Percentiles rank a stretch among this genome's conserved stretches.
Conservation (phyloP, 2,113 vertebrate genomes). For the Paracanthobrama guichenoti region DNA sequence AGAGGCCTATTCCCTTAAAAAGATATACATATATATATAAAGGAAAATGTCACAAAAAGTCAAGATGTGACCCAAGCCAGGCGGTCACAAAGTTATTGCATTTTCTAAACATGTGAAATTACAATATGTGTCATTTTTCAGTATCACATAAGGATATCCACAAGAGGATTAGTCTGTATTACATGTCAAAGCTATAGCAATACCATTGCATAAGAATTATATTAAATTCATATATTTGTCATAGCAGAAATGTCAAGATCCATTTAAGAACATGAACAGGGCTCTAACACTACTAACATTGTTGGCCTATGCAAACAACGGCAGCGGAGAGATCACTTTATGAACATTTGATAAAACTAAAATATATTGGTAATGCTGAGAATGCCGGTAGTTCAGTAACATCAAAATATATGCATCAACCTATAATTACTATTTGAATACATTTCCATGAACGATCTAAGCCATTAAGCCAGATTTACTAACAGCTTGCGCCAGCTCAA, state of each 20-base stretch:
- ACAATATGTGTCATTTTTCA: conserved; percentile 29
- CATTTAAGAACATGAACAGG: conserved; percentile 33
- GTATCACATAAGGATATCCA: conserved; percentile 21
- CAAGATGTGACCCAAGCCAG: not conserved
- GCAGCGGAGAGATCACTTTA: not conserved
- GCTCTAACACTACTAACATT: not conserved
- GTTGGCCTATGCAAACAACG: not conserved
- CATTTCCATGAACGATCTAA: not conserved
- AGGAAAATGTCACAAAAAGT: conserved; percentile 40
- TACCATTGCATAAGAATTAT: not conserved
- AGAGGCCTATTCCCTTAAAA: not conserved
- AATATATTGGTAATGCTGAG: not conserved
- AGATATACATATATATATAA: not conserved
- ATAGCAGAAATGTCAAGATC: conserved; percentile 12
- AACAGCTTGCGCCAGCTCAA: too few relatives aligned
- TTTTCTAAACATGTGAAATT: conserved; percentile 34
- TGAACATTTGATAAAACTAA: not conserved
- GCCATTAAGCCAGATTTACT: not conserved
- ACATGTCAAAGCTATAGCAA: conserved; percentile 12
- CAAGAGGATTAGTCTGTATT: conserved; percentile 24
- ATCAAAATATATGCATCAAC: not conserved
- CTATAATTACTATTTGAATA: not conserved
- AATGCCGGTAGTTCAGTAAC: not conserved
- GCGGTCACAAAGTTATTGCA: conserved; percentile 1
- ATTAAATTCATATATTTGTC: conserved; percentile 18